Base-by-base conservation (phyloP, 1,140 invertebrate species). In the Dysdera silvatica region DNA sequence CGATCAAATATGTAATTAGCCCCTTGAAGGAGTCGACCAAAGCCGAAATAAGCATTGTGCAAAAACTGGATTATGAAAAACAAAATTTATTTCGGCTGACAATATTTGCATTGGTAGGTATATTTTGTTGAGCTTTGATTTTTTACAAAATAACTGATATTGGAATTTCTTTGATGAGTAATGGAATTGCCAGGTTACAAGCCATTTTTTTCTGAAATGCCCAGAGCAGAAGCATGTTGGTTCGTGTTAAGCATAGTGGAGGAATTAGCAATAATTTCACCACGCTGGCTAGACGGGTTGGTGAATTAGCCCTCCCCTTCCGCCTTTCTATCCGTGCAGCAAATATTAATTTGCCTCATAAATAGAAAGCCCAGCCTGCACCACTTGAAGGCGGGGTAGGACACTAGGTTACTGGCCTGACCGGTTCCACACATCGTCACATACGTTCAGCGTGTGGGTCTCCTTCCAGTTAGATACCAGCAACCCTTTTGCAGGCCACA, bases 201-300 rank as follows among this genome's bases (percentile, higher is more conserved):
- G 35, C 35, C 35, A 37, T 37, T 37, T 37, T 37, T 37, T n/a
- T 37, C 35, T 12, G 31, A 49, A 28, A 2, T 16, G 28, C 56
- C 18, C 8, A 28, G 76, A 74, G 6, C 74, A 91, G 88, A 88
- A 92, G n/a, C n/a, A n/a, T n/a, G n/a, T n/a, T n/a, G n/a, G n/a
- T n/a, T n/a, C n/a, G n/a, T n/a, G n/a, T n/a, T n/a, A n/a, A n/a
- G n/a, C n/a, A n/a, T n/a, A n/a, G n/a, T n/a, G 82, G 80, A 26
- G 84, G 86, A 64, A 89, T 92, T 69, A 89, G 86, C 1, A 79
- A 89, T 47, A 93, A 93, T 73, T 88, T 92, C 48, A 87, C 87
- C 0, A 86, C 84, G 16, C 77, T 91, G 61, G 82, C 87, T 71
- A 78, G 92, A 3, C 83, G 89, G 3, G 84, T n/a, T n/a, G n/a